Conservation (phyloP, 30 jellyfish, hydroid and myxozoan genomes). For the Aurelia sp. region DNA sequence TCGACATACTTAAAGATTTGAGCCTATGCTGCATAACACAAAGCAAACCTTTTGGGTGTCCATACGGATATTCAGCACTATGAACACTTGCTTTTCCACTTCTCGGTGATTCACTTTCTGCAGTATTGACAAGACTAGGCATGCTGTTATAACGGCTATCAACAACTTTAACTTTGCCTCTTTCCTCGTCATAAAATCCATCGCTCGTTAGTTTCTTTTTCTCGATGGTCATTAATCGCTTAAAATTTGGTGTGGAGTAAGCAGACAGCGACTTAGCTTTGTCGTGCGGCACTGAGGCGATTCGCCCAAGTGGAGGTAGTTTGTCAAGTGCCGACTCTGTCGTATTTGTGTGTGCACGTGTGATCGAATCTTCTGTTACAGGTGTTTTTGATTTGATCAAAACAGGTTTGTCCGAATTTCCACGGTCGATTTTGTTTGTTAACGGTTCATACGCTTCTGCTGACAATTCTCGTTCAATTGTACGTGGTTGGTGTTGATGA, state of each 20-base stretch:
- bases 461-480: not conserved
- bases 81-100: slow-evolving; percentile 29
- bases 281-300: slow-evolving; percentile 42
- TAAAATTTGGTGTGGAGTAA: slow-evolving; percentile 74
- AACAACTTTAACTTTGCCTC: slow-evolving; percentile 38
- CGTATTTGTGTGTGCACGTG: not conserved
- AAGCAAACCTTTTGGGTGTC: slow-evolving; percentile 10
- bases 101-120: slow-evolving; percentile 31
- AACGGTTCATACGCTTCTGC: slow-evolving; percentile 32
- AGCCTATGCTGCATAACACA: no score
- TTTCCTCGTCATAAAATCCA: slow-evolving; percentile 64
- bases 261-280: slow-evolving; percentile 65
- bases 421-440: slow-evolving; percentile 1
- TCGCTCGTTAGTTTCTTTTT: slow-evolving; percentile 47
- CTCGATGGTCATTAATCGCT: slow-evolving; percentile 65
- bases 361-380: slow-evolving; percentile 29
- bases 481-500: not conserved
- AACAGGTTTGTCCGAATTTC: not conserved
- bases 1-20: no score
- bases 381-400: slow-evolving; percentile 23
- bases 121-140: slow-evolving; percentile 65
- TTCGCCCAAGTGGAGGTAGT: slow-evolving; percentile 46
- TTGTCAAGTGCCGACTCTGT: slow-evolving; percentile 28
- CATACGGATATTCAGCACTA: slow-evolving; percentile 51
- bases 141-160: slow-evolving; percentile 59